These are phyloP conservation scores for Stercorarius parasiticus DNA, from an alignment of 2,113 vertebrate species.

Conservation along the genomic window DNA sequence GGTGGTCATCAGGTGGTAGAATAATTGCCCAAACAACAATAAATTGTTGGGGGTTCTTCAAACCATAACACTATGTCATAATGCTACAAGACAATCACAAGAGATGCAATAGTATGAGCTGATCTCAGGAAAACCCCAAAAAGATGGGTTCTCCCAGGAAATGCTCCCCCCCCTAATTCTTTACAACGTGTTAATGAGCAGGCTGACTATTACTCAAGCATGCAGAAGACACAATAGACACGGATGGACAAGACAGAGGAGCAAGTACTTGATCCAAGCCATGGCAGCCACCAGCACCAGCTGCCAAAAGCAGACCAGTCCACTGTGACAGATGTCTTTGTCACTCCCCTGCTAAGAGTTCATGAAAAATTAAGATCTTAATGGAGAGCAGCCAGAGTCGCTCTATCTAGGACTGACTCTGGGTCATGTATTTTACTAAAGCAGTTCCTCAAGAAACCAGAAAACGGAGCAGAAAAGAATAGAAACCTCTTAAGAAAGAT, in stretches of 20 bases:
- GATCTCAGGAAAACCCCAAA: background rate
- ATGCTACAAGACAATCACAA: background rate
- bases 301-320: background rate
- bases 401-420: background rate
- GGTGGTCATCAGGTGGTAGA: background rate
- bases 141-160: background rate
- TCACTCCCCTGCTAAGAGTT: background rate
- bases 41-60: background rate
- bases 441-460: background rate
- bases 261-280: background rate
- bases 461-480: background rate
- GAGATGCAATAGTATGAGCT: background rate
- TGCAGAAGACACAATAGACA: background rate
- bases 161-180: background rate
- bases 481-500: background rate
- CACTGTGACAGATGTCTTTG: background rate
- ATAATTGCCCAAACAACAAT: background rate
- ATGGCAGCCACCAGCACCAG: background rate
- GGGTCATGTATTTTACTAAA: background rate
- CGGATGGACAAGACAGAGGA: background rate
- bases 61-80: background rate
- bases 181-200: background rate
- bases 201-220: background rate
- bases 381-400: background rate
- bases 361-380: background rate